phyloP scores from a whole-genome alignment of 2,797 vertebrate genomes.

The Alectoris magna region DNA sequence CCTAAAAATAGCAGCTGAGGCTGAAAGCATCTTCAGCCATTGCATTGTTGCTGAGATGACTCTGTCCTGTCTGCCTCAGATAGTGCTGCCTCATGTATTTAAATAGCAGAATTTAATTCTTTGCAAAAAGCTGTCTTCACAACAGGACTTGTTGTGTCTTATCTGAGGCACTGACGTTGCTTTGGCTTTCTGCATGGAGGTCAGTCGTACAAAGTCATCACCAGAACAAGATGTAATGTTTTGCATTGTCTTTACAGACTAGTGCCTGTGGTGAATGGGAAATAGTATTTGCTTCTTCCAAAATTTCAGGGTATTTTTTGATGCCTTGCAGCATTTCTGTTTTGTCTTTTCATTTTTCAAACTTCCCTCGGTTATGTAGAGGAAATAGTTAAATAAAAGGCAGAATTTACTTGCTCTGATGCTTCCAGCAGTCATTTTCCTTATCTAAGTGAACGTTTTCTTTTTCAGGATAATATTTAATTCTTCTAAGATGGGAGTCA shows the following conservation, averaged over 20 bases:
- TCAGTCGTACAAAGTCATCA: not conserved
- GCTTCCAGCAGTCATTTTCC: not conserved
- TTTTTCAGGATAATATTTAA: not conserved
- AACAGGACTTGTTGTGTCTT: not conserved
- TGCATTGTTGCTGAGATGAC: not conserved
- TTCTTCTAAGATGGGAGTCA: not conserved
- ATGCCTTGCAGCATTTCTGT: not conserved
- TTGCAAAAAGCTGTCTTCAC: not conserved
- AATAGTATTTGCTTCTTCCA: not conserved
- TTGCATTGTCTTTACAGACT: not conserved
- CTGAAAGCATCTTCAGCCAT: not conserved
- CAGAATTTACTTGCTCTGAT: not conserved
- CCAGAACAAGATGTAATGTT: not conserved
- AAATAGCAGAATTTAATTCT: not conserved
- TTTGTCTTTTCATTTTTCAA: not conserved
- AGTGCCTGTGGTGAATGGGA: not conserved
- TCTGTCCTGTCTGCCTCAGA: not conserved
- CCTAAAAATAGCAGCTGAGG: not conserved
- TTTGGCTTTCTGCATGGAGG: not conserved
- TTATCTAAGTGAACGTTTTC: constrained; percentile 12
- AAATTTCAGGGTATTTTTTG: not conserved
- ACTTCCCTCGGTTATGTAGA: not conserved
- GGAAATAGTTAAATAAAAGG: constrained; percentile 5
- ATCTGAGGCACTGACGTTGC: not conserved
- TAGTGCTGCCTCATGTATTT: not conserved